Evolutionary conservation across 2,797 vertebrate genomes (phyloP).

Genomic region (Acipenser transmontanus): DNA sequence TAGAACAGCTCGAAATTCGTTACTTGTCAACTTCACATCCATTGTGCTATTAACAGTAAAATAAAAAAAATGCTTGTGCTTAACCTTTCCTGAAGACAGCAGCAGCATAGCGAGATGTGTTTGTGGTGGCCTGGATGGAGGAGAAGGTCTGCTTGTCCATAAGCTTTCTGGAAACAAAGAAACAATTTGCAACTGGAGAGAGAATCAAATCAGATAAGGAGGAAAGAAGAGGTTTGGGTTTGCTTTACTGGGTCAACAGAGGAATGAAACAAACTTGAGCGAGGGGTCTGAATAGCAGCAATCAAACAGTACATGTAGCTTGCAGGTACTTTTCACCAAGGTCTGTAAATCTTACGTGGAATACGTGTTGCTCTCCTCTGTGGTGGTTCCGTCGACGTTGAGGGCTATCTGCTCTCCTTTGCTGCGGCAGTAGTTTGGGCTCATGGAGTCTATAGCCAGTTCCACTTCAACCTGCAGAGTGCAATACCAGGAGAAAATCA

Average conservation of each 20-base stretch:
- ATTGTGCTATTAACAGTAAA: too few relatives aligned
- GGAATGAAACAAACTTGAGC: neutral
- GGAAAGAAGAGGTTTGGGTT: too few relatives aligned
- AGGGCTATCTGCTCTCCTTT: conserved; percentile 96
- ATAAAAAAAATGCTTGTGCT: neutral
- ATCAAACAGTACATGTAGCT: too few relatives aligned
- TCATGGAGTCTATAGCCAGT: conserved; percentile 83
- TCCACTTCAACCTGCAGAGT: conserved; percentile 82
- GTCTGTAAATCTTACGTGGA: conserved; percentile 64
- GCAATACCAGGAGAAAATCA: too few relatives aligned
- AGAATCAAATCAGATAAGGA: too few relatives aligned
- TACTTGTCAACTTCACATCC: too few relatives aligned
- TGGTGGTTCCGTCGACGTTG: conserved; percentile 81
- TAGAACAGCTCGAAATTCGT: too few relatives aligned
- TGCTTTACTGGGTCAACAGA: neutral
- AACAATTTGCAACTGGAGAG: neutral
- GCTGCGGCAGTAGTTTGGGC: conserved; percentile 93
- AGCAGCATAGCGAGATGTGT: conserved; percentile 86
- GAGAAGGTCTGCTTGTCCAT: conserved; percentile 95
- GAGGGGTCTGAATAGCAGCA: too few relatives aligned
- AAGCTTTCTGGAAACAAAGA: conserved; percentile 70
- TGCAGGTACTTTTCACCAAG: too few relatives aligned
- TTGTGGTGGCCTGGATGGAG: conserved; percentile 88
- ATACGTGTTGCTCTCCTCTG: conserved; percentile 83
- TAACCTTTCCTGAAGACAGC: conserved; percentile 90